These are phyloP conservation scores for Sterna hirundo DNA, from an alignment of 2,113 vertebrate genomes.

Conservation along the genomic window DNA sequence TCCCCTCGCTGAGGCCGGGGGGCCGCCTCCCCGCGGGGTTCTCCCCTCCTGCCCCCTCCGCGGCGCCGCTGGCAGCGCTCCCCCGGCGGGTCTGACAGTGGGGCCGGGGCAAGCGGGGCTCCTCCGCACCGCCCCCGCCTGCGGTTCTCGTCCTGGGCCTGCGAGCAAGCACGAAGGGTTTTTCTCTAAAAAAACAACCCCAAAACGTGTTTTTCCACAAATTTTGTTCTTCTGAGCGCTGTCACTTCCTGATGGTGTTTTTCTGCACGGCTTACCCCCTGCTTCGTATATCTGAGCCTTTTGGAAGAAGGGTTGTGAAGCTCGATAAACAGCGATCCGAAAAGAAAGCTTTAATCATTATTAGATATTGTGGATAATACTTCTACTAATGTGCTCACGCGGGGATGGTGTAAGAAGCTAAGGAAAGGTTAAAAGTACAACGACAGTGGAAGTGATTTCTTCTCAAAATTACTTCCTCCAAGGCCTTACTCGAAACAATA, in stretches of 20 bases:
- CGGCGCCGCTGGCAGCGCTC: background rate
- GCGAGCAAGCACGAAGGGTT: background rate
- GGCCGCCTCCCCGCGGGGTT: background rate
- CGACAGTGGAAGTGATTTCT: slow-evolving; percentile 9
- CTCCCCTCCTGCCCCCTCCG: background rate
- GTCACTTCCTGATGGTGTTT: background rate
- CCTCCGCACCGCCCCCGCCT: background rate
- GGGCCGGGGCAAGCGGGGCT: no score
- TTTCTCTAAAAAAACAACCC: background rate
- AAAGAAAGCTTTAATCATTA: background rate
- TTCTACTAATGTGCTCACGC: background rate
- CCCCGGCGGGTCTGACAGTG: background rate
- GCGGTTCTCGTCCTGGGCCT: background rate
- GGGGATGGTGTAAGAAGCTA: background rate
- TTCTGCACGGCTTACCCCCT: background rate
- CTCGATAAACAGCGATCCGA: background rate
- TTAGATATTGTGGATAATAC: background rate
- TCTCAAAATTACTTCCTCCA: slow-evolving; percentile 7
- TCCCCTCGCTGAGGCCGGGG: background rate
- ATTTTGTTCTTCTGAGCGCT: background rate
- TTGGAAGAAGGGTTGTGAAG: background rate
- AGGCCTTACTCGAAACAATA: background rate
- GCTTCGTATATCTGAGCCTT: background rate
- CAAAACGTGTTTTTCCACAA: fast-evolving
- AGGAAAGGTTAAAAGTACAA: slow-evolving; percentile 26